These are phyloP conservation scores for Eucera pruinosa DNA, from an alignment of 2,888 invertebrate species.

Conservation along the genomic window DNA sequence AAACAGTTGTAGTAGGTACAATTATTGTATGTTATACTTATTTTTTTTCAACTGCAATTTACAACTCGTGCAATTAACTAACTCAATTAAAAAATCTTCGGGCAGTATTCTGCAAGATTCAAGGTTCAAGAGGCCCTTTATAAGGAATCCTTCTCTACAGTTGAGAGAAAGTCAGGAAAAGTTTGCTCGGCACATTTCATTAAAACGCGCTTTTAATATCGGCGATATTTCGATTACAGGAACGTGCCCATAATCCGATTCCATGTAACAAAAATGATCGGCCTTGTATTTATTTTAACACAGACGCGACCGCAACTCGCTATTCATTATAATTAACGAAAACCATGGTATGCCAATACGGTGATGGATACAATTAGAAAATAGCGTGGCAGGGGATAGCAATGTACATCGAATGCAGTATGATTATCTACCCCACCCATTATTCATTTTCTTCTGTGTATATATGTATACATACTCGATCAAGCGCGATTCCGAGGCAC, in stretches of 20 bases:
- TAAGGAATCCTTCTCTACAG: neutral
- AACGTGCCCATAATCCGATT: neutral
- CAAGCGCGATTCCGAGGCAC: slow-evolving; percentile 27
- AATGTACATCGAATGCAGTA: slow-evolving; percentile 9
- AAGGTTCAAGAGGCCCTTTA: neutral
- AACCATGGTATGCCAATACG: slow-evolving; percentile 33
- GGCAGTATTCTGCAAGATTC: neutral
- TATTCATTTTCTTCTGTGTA: slow-evolving; percentile 67
- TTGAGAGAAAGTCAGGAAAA: neutral
- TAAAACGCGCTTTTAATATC: neutral
- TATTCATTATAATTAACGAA: slow-evolving; percentile 55
- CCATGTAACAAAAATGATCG: slow-evolving; percentile 26
- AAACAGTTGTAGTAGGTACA: too few relatives aligned
- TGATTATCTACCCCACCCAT: slow-evolving; percentile 61
- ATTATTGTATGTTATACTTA: too few relatives aligned
- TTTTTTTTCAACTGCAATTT: too few relatives aligned
- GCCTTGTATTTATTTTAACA: slow-evolving; percentile 20
- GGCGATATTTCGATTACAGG: neutral
- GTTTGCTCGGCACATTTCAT: neutral
- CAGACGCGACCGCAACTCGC: neutral
- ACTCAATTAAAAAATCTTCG: neutral
- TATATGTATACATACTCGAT: slow-evolving; percentile 32
- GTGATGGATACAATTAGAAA: slow-evolving; percentile 64
- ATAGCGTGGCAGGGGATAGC: slow-evolving; percentile 27
- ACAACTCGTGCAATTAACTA: neutral